phyloP scores from a whole-genome alignment of 2,113 vertebrate species.

The Brachypodius melanocephalos region DNA sequence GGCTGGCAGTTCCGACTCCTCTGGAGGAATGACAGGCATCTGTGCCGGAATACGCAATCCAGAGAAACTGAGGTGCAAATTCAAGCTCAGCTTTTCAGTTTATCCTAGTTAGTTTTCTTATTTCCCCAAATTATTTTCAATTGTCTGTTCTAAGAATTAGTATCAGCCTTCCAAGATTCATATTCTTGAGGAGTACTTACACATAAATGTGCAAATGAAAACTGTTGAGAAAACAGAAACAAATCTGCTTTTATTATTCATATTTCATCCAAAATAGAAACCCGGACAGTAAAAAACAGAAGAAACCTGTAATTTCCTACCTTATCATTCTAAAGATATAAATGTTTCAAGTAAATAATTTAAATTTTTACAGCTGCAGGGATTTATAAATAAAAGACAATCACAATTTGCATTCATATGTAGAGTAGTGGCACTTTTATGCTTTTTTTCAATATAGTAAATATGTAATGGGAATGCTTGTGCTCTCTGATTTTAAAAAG shows the following conservation, averaged over 20 bases:
- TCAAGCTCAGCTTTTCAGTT: neutral
- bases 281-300: neutral
- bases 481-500: neutral
- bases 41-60: neutral
- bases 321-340: neutral
- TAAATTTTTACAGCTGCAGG: neutral
- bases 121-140: neutral
- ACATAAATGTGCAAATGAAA: neutral
- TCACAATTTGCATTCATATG: neutral
- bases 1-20: neutral
- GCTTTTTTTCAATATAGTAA: neutral
- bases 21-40: neutral
- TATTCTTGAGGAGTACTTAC: neutral
- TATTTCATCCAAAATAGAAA: neutral
- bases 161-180: neutral
- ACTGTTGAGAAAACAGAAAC: neutral
- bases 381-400: neutral
- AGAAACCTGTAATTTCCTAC: neutral
- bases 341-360: neutral
- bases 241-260: neutral
- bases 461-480: neutral
- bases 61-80: neutral
- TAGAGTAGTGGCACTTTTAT: neutral
- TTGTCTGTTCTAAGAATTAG: neutral
- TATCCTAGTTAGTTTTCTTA: neutral